Base-by-base conservation (phyloP, 2,797 vertebrate genomes). In the Podarcis lilfordi region DNA sequence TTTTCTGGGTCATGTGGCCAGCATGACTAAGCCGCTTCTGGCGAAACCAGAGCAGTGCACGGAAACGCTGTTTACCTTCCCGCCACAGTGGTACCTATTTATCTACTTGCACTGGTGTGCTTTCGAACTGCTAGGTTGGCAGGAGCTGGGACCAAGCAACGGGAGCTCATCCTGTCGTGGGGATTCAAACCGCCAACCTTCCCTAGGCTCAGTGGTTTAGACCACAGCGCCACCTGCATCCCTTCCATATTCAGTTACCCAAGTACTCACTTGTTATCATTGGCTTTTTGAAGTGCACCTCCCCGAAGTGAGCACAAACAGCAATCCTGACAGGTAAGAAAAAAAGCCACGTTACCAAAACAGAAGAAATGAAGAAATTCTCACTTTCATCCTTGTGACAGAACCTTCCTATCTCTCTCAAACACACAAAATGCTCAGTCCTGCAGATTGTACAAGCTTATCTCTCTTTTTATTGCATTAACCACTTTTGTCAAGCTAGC, bases 271-370 rank as follows among this genome's bases (percentile, higher is more conserved):
- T 99, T 98, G 96, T 99, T 97, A 83, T 98, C 98, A 91, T 99
- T 99, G 90, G 99, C 98, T 96, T 97, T 98, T 96, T 99, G 99
- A 88, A 99, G 95, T 0, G 99, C 99, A 86, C 99, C 99, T 77
- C 99, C 99, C 94, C 99, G 97, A 88, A 99, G 95, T 0, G 98
- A 98, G 94, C 99, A 99, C 91, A 99, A 97, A 94, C 98, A 99
- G 95, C 99, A 99, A 94, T 99, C 98, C 99, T 99, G 93, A 29
- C 85, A 89, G 68, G 89, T 75, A 55, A 91, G 78, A 76, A 86
- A 86, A 13, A 45, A 35, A 68, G n/a, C 27, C 25, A 11, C 1
- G 50, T 95, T 84, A 95, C 71, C 35, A 85, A 89, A 84, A 69
- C 66, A 43, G 50, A 82, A 72, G 8, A 79, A 68, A 25, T 75